These are phyloP conservation scores for Spialia ferax DNA, from an alignment of 2,888 invertebrate species.

Conservation along the genomic window DNA sequence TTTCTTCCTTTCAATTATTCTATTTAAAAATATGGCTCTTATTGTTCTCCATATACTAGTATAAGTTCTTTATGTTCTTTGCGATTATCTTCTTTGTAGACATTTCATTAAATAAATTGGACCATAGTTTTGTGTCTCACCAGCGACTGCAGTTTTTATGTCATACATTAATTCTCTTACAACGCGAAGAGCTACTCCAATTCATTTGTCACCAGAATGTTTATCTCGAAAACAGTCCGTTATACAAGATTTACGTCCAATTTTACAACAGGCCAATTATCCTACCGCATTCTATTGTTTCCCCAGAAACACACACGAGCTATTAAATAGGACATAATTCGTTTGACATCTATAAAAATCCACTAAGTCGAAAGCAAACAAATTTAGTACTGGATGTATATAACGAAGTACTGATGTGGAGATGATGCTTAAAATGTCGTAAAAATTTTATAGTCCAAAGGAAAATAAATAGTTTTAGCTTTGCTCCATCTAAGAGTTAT, in stretches of 20 bases:
- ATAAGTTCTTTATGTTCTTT: too few species aligned
- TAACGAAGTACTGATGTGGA: conserved; percentile 61
- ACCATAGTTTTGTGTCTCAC: too few species aligned
- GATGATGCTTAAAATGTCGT: conserved; percentile 79
- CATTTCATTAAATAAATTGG: too few species aligned
- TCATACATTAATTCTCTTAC: too few species aligned
- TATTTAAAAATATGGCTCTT: too few species aligned
- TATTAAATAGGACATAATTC: conserved; percentile 51
- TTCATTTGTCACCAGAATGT: conserved; percentile 27
- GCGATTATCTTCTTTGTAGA: too few species aligned
- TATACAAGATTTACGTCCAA: conserved; percentile 62
- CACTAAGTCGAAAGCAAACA: conserved; percentile 50
- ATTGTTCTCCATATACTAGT: too few species aligned
- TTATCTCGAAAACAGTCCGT: conserved; percentile 23
- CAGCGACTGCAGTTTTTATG: too few species aligned
- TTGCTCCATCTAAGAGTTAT: conserved; percentile 69
- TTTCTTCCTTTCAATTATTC: too few species aligned
- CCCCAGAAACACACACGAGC: conserved; percentile 56
- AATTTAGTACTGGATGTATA: conserved; percentile 47
- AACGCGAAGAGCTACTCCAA: background rate
- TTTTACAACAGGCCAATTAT: conserved; percentile 56
- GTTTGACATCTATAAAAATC: conserved; percentile 53
- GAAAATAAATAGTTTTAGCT: conserved; percentile 81
- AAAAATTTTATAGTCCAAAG: conserved; percentile 75
- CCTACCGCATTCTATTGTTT: conserved; percentile 69